phyloP scores from a whole-genome alignment of 2,113 vertebrate genomes.

The Eublepharis macularius region DNA sequence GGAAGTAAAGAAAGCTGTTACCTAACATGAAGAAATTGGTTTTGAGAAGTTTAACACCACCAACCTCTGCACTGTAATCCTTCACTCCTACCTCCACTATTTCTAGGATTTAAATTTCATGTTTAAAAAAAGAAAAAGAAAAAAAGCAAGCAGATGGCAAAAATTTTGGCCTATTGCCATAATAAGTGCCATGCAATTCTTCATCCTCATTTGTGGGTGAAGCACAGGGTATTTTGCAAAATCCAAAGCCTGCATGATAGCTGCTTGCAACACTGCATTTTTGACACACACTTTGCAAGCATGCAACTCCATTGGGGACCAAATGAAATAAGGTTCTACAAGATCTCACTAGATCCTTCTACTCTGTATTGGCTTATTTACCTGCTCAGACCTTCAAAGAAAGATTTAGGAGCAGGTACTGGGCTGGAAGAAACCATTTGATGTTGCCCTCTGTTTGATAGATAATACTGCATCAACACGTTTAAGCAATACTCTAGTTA shows the following conservation, averaged over 20 bases:
- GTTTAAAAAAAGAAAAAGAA: background rate
- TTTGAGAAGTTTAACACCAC: no score
- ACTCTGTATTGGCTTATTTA: background rate
- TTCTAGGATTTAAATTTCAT: background rate
- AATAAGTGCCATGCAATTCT: background rate
- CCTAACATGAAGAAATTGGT: no score
- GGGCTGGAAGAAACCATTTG: background rate
- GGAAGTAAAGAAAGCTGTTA: no score
- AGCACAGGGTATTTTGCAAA: background rate
- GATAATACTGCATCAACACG: background rate
- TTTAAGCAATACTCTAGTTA: background rate
- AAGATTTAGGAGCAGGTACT: background rate
- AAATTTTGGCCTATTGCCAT: background rate
- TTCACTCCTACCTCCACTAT: background rate
- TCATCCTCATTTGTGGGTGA: background rate
- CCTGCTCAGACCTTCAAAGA: background rate
- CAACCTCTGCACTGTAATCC: no score
- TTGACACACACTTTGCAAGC: background rate
- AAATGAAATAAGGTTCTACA: background rate
- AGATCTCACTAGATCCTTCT: background rate
- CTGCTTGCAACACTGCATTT: background rate
- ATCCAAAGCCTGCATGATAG: background rate
- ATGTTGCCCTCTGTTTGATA: background rate
- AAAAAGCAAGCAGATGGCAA: background rate
- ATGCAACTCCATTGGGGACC: background rate